These are phyloP conservation scores for Drosophila tripunctata DNA, from an alignment of 2,888 invertebrate species.

Conservation along the genomic window DNA sequence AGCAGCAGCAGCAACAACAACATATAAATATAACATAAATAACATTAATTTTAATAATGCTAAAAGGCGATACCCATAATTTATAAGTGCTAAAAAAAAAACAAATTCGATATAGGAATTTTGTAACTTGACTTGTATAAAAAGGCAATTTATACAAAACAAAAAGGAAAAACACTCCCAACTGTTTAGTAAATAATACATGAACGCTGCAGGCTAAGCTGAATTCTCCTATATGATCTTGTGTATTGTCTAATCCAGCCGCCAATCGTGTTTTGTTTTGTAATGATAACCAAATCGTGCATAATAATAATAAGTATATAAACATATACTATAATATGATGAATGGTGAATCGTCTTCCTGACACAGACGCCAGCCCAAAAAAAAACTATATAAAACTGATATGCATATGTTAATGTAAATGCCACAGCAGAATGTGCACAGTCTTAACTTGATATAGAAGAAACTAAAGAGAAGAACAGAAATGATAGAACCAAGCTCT, in stretches of 20 bases:
- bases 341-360: conserved; percentile 36
- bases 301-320: conserved; percentile 55
- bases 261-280: conserved; percentile 75
- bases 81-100: conserved; percentile 59
- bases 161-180: conserved; percentile 8
- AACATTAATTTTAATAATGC: conserved; percentile 24
- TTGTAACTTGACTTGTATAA: conserved; percentile 74
- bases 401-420: conserved; percentile 53
- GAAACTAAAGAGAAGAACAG: neutral
- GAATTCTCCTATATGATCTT: conserved; percentile 33
- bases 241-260: conserved; percentile 63
- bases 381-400: neutral
- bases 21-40: conserved; percentile 22
- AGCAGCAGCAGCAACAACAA: conserved; percentile 27
- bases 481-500: conserved; percentile 30
- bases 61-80: conserved; percentile 37
- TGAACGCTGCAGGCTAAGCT: conserved; percentile 37
- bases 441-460: conserved; percentile 43
- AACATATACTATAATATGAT: conserved; percentile 18
- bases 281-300: conserved; percentile 81
- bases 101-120: conserved; percentile 54
- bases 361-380: conserved; percentile 22
- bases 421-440: conserved; percentile 52
- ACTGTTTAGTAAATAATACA: conserved; percentile 37
- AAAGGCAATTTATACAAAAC: conserved; percentile 55